Conservation (phyloP, 2,888 invertebrate genomes). For the Ophion costatus region DNA sequence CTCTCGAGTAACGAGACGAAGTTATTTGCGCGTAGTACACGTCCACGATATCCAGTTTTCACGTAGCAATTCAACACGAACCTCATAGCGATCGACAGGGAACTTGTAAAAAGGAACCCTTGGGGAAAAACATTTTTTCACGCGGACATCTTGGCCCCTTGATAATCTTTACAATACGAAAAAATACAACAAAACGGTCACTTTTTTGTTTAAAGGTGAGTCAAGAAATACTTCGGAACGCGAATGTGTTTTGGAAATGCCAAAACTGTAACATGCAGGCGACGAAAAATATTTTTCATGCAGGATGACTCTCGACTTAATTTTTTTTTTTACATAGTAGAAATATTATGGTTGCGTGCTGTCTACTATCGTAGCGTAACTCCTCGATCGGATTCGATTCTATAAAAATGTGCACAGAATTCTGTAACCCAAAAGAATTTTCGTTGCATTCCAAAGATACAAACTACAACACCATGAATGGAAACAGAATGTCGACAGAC, state of each 20-base stretch:
- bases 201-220: no score
- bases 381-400: constrained; percentile 13
- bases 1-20: constrained; percentile 5
- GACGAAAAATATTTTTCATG: no score
- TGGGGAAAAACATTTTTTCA: no score
- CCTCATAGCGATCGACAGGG: background rate
- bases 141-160: no score
- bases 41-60: background rate
- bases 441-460: background rate
- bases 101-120: background rate
- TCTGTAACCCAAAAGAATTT: constrained; percentile 34
- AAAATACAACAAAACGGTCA: no score
- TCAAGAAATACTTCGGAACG: no score
- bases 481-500: constrained; percentile 41
- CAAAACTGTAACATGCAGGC: no score
- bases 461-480: constrained; percentile 28
- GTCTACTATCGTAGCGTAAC: background rate
- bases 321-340: no score
- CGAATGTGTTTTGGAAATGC: no score
- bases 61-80: constrained; percentile 2
- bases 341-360: no score
- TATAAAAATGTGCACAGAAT: constrained; percentile 35
- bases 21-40: constrained; percentile 24
- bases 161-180: no score
- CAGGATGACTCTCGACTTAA: background rate